A percentile compares a stretch with the other conserved stretches of the same genome.
These are phyloP conservation scores for Pipistrellus nathusii DNA, from an alignment of 2,797 vertebrate species.

Conservation along the genomic window DNA sequence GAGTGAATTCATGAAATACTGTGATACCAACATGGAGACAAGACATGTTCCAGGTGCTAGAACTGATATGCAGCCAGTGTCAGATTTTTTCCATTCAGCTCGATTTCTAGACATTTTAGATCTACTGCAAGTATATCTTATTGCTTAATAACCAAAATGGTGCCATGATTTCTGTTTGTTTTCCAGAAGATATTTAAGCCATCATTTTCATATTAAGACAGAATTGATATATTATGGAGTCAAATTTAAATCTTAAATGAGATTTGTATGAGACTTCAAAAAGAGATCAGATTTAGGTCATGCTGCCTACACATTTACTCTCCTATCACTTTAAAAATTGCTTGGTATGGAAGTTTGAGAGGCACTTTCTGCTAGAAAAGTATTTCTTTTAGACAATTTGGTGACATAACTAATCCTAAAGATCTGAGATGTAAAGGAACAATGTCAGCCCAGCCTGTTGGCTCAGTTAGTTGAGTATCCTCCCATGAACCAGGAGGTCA, in stretches of 20 bases:
- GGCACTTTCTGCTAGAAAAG: not conserved
- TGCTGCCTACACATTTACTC: not conserved
- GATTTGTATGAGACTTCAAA: not conserved
- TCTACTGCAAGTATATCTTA: not conserved
- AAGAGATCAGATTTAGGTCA: not conserved
- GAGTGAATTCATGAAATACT: not conserved
- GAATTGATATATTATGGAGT: not conserved
- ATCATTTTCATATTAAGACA: not conserved
- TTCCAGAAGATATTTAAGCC: slow-evolving; percentile 16
- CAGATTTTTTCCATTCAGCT: not conserved
- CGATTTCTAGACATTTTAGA: not conserved
- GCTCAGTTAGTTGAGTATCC: no score
- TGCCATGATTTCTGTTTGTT: not conserved
- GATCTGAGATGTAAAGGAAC: not conserved
- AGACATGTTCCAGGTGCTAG: not conserved
- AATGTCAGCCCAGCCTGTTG: no score
- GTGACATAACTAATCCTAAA: not conserved
- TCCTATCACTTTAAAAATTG: not conserved
- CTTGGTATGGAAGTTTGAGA: not conserved
- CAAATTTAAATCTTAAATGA: slow-evolving; percentile 7
- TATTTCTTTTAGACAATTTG: not conserved
- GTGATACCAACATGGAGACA: not conserved
- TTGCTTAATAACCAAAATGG: not conserved
- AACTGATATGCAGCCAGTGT: not conserved
- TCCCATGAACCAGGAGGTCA: no score